phyloP scores from a whole-genome alignment of 1,140 invertebrate species.

The honey bee (Apis mellifera) region DNA sequence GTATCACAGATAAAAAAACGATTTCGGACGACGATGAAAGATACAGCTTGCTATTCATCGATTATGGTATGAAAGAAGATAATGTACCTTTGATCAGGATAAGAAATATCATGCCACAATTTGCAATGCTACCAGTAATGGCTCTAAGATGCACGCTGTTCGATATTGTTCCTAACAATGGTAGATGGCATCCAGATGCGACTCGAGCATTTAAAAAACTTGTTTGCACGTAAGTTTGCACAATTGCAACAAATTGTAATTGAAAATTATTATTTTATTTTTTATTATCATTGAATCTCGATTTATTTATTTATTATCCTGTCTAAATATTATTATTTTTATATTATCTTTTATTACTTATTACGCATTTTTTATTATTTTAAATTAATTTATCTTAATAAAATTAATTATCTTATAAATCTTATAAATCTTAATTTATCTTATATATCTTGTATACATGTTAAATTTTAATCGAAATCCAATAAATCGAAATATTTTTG shows the following conservation, averaged over 20 bases:
- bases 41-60: slow-evolving; percentile 66
- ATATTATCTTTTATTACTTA: neutral
- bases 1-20: slow-evolving; percentile 36
- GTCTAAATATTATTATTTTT: neutral
- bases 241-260: neutral
- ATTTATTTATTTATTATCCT: neutral
- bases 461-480: too few relatives aligned
- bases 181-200: slow-evolving; percentile 78
- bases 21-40: neutral
- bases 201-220: slow-evolving; percentile 73
- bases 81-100: slow-evolving; percentile 58
- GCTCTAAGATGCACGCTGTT: slow-evolving; percentile 79
- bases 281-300: neutral
- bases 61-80: slow-evolving; percentile 65
- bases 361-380: too few relatives aligned
- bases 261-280: too few relatives aligned
- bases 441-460: too few relatives aligned
- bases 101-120: slow-evolving; percentile 51
- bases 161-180: slow-evolving; percentile 76
- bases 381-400: too few relatives aligned
- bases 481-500: too few relatives aligned
- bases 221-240: slow-evolving; percentile 79
- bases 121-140: slow-evolving; percentile 68
- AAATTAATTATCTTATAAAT: too few relatives aligned
- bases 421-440: too few relatives aligned